A percentile compares a stretch with the other conserved stretches of the same genome.
Conservation (phyloP, 2,113 vertebrate genomes). For the Oreochromis tanganicae region DNA sequence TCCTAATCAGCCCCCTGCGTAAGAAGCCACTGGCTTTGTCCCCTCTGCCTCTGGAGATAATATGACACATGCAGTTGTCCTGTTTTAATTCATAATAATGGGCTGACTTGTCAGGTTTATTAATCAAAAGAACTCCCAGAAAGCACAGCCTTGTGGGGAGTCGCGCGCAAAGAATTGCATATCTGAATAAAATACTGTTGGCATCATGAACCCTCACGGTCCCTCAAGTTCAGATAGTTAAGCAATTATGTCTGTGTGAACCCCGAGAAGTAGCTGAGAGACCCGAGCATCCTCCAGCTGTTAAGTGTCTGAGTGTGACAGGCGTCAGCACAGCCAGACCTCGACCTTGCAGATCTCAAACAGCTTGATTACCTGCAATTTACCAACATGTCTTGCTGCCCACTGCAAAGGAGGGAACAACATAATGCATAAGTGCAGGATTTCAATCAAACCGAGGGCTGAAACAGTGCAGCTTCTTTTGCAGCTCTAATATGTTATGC, state of each 20-base stretch:
- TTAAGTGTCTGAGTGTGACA: conserved; percentile 21
- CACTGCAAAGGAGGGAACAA: neutral
- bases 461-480: neutral
- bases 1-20: conserved; percentile 41
- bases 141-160: conserved; percentile 13
- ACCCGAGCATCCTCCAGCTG: conserved; percentile 19
- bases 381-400: neutral
- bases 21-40: conserved; percentile 22
- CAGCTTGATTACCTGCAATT: conserved; percentile 6
- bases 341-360: conserved; percentile 23
- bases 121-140: conserved; percentile 45
- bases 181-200: conserved; percentile 26
- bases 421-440: neutral
- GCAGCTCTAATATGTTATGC: neutral
- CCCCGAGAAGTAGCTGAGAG: neutral
- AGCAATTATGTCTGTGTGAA: conserved; percentile 3
- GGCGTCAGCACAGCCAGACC: neutral
- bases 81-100: conserved; percentile 53
- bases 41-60: conserved; percentile 40
- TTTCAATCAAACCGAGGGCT: neutral
- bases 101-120: conserved; percentile 54
- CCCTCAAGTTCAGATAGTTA: conserved; percentile 6
- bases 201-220: neutral
- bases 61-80: conserved; percentile 14
- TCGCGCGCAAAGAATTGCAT: neutral